A percentile compares a stretch with the other conserved stretches of the same genome.
phyloP scores from a whole-genome alignment of 2,888 invertebrate species.

The Aphidoletes aphidimyza region DNA sequence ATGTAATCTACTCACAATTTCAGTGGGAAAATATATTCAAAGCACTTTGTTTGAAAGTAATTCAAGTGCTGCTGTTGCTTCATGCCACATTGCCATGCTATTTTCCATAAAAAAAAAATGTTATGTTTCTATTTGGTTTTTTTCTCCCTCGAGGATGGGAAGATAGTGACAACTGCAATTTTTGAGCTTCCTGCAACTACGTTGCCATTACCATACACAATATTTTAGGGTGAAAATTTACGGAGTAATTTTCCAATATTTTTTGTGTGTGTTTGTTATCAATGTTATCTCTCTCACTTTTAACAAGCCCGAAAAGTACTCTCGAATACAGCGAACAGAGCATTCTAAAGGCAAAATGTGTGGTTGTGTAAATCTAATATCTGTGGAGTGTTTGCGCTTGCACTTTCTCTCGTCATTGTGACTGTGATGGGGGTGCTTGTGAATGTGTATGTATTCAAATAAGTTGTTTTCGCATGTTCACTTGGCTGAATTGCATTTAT shows the following conservation, averaged over 20 bases:
- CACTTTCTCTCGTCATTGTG: too few species aligned
- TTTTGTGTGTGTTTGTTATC: background rate
- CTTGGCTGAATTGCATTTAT: background rate
- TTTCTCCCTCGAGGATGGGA: too few species aligned
- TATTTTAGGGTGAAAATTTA: background rate
- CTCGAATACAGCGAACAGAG: background rate
- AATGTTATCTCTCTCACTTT: background rate
- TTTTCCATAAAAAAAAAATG: background rate
- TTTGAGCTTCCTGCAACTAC: background rate
- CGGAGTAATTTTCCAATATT: background rate
- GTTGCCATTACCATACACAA: background rate
- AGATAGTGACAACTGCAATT: background rate
- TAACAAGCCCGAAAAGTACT: background rate
- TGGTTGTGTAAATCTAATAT: background rate
- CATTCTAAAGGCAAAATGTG: background rate
- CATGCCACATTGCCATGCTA: background rate
- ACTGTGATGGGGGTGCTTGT: too few species aligned
- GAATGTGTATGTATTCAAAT: background rate
- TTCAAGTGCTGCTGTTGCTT: background rate
- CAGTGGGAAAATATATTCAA: background rate
- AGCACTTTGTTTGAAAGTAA: background rate
- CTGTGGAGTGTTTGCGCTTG: background rate
- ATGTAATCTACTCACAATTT: background rate
- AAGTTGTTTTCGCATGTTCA: slow-evolving; percentile 2
- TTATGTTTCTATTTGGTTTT: too few species aligned